A percentile compares a stretch with the other conserved stretches of the same genome.
These are phyloP conservation scores for Aythya baeri DNA, from an alignment of 2,113 vertebrate genomes.

Conservation along the genomic window DNA sequence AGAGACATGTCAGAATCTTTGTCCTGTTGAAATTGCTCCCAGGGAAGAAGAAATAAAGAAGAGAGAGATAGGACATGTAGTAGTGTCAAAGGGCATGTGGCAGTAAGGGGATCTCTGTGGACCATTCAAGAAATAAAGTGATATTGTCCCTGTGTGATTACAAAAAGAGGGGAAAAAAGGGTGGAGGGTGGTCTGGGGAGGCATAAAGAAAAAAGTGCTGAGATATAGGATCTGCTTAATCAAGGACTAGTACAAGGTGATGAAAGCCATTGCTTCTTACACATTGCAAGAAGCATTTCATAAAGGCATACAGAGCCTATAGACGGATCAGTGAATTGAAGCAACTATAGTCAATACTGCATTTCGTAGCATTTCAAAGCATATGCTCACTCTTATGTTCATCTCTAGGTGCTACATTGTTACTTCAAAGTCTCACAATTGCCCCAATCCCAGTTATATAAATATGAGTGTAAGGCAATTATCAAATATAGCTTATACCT, in stretches of 20 bases:
- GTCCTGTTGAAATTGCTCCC: background rate
- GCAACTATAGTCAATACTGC: background rate
- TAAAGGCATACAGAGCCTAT: background rate
- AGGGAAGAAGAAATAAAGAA: background rate
- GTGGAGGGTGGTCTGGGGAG: too few species aligned
- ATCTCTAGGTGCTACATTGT: background rate
- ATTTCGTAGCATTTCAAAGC: background rate
- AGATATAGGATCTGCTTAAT: background rate
- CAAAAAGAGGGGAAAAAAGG: background rate
- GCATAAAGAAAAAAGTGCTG: background rate
- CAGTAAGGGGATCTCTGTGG: background rate
- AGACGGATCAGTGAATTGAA: background rate
- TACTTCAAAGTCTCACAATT: background rate
- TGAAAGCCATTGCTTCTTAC: background rate
- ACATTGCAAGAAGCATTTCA: background rate
- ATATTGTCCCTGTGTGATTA: background rate
- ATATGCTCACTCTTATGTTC: background rate
- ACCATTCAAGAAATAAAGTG: background rate
- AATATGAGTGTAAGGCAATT: background rate
- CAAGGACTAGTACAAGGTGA: background rate
- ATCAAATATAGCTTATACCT: background rate
- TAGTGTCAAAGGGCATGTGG: background rate
- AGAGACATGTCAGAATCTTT: background rate
- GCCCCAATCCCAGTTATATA: background rate
- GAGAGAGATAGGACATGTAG: rapidly evolving